Conservation (phyloP, 2,113 vertebrate species). For the Phalacrocorax brasilianus region DNA sequence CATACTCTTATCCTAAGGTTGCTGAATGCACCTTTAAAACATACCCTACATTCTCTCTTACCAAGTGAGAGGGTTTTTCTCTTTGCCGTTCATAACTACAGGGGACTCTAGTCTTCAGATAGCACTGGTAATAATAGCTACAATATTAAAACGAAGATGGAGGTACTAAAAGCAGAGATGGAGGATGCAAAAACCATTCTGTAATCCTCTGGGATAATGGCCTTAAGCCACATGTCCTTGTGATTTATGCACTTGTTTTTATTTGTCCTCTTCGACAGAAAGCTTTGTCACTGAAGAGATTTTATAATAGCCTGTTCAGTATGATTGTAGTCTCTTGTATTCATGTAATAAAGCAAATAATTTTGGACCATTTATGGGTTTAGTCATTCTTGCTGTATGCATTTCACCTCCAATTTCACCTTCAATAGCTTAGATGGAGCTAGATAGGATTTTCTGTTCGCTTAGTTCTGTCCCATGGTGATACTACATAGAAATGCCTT, state of each 20-base stretch:
- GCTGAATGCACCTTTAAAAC: conserved; percentile 23
- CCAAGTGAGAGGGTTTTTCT: conserved; percentile 42
- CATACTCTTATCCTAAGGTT: not conserved
- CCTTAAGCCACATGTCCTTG: conserved; percentile 10
- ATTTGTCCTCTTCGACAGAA: conserved; percentile 54
- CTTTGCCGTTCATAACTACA: conserved; percentile 34
- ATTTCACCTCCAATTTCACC: conserved; percentile 13
- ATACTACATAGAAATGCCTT: not conserved
- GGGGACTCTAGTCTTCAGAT: not conserved
- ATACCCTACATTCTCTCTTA: not conserved
- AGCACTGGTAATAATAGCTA: conserved; percentile 34
- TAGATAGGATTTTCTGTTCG: not conserved
- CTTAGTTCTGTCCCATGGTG: not conserved
- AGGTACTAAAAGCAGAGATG: not conserved
- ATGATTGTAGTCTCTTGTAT: conserved; percentile 40
- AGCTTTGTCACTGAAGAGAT: conserved; percentile 58
- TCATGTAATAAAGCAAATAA: conserved; percentile 17
- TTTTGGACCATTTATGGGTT: not conserved
- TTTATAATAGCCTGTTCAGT: conserved; percentile 60
- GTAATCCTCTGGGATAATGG: conserved; percentile 50
- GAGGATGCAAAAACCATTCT: not conserved
- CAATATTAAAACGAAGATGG: conserved; percentile 41
- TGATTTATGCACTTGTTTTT: conserved; percentile 66
- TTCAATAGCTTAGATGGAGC: not conserved
- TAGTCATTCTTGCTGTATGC: not conserved